Conservation (phyloP, 2,113 vertebrate genomes). For the Alouatta palliata region DNA sequence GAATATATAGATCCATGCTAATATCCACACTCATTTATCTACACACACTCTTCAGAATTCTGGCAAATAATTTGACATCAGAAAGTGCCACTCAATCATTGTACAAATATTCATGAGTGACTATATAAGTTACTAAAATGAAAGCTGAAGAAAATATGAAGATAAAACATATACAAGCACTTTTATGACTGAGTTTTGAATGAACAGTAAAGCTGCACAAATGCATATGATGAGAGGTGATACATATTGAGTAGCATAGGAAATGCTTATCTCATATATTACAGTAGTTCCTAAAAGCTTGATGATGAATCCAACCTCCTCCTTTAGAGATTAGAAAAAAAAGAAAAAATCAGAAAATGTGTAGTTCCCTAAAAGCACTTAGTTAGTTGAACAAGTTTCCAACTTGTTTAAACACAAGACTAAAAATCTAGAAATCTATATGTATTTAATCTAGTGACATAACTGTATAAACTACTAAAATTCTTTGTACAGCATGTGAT, state of each 20-base stretch:
- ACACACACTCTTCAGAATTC: not conserved
- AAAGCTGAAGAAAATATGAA: not conserved
- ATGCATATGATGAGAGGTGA: not conserved
- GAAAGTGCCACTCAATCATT: not conserved
- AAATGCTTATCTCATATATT: not conserved
- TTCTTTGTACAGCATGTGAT: not conserved
- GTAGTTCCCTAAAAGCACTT: not conserved
- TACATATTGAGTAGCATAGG: not conserved
- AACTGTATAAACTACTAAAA: not conserved
- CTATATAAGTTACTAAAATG: not conserved
- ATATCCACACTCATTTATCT: not conserved
- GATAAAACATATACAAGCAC: not conserved
- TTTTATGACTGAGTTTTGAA: not conserved
- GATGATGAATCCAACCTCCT: not conserved
- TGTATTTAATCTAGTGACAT: not conserved
- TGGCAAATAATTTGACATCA: not conserved
- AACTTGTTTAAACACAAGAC: not conserved
- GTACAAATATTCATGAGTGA: not conserved
- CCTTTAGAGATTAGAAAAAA: not conserved
- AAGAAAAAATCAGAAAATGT: not conserved
- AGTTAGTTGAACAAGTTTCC: not conserved
- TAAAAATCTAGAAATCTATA: not conserved
- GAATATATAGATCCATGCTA: not conserved
- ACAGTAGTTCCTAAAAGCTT: not conserved
- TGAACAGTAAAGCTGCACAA: not conserved